Base-by-base conservation (phyloP, 2,888 invertebrate species). In the Dione vanillae region DNA sequence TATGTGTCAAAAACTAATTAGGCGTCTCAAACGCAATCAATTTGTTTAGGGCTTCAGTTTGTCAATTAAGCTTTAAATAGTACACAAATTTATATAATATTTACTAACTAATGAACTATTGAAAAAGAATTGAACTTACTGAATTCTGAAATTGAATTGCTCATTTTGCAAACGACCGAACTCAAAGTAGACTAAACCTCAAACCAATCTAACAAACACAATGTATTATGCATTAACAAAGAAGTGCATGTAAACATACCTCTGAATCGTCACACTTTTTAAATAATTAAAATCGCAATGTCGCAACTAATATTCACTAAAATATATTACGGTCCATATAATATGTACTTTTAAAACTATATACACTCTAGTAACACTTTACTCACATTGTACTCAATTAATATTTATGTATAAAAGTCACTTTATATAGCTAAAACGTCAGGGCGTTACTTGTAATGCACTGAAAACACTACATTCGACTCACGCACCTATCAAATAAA, bases 401-500 rank as follows among this genome's bases (percentile, higher is more conserved):
- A 56, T 45, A 45, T 45, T 27, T 45, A n/a, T 45, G 1, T 6
- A 35, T n/a, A 35, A 43, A 16, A 43, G 45, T 65, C 47, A 56
- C 56, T 27, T 54, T 35, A 35, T 16, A 69, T 62, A 56, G 56
- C 54, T 68, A 59, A 27, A 27, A 27, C 27, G 5, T 16, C 20
- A 27, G 20, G 64, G 12, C n/a, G 40, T 54, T 45, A 54, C 62
- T 41, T 35, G 11, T 11, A 58, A 64, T 49, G 49, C 67, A 67
- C 66, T 69, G 67, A 67, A 72, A 72, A 61, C 66, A 49, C 59
- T 65, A 69, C 64, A 35, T 27, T 65, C 66, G 64, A 37, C 20
- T 58, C 40, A 61, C 41, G 43, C 67, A 71, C 65, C 67, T 74
- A 67, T 72, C 58, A 66, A 74, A 74, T 72, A 71, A 40, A 51